Evolutionary conservation across 2,888 invertebrate species (phyloP), one percentile per base, ranked within the genome.

Genomic region (Parascotia fuliginaria): DNA sequence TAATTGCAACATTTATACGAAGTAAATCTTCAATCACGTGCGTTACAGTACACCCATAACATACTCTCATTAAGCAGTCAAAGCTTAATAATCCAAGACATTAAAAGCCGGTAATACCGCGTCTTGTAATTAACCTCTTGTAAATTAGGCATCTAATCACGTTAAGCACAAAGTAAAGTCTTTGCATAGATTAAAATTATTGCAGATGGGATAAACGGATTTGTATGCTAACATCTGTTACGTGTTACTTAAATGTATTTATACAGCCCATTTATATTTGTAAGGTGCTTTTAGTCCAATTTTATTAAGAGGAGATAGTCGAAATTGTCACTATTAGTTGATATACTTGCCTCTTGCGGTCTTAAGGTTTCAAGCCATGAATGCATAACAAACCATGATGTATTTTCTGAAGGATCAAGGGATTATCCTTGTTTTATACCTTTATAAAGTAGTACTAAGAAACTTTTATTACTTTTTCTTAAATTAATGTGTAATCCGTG

Each of bases 41-140:
- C 41, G 44, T 29, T 51, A 43, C 7, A 24, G 4, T 54, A 44
- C 38, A 50, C 47, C 44, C 34, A 53, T 62, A 64, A 66, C 56
- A 55, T 51, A 62, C 41, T 45, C 61, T 65, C 69, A 60, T 69
- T 66, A 66, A 44, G 46, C 51, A 70, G 55, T 68, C 64, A 65
- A 65, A 63, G 61, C 60, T 57, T 62, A 49, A 45, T 54, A 60
- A 60, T 65, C 62, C 32, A 59, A 59, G 63, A 67, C 60, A 64
- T 60, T 67, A 64, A 74, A 66, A 59, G 66, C 63, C 61, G 56
- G 65, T 58, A 70, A 56, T 66, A 62, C 65, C 52, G 59, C 60
- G 47, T 65, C 45, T 39, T 52, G 65, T 76, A 77, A 77, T 77
- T 77, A 77, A 72, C 70, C 64, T 69, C 65, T 68, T 72, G 64